Base-by-base conservation (phyloP, 2,113 vertebrate genomes). In the Apus apus region DNA sequence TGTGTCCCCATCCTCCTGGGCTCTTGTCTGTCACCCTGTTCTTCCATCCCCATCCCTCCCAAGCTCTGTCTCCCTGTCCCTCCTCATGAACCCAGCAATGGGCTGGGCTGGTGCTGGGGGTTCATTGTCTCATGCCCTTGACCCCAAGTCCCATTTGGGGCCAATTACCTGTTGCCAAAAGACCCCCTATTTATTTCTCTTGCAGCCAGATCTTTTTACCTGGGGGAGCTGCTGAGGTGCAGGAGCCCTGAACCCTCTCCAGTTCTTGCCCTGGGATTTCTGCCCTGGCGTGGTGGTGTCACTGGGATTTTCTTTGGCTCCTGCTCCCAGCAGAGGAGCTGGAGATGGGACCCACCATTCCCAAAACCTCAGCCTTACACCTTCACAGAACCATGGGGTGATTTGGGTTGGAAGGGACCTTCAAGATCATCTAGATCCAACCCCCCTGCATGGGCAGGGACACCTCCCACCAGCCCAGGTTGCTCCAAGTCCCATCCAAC, bases 211-310 rank as follows among this genome's bases (percentile, higher is more conserved):
- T 16, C 10, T 26, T 5, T 32, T 32, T 58, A 15, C 25, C 10
- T 34, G 20, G 34, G 51, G 61, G 26, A 32, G 70, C 50, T 22
- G 46, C 25, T 51, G 64, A 30, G 19, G 30, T 45, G 8, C 0
- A 48, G 5, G 11, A 57, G 22, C 8, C 1, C 43, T 38, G 25
- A 30, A 5, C 13, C 13, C 32, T 40, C 56, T 34, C 1, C 2
- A 16, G 18, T 54, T 60, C 50, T 53, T 53, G 12, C 50, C 7
- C 62, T 48, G 53, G 67, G 5, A 2, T 54, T 75, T 56, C 70
- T 48, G 74, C 9, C 2, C 25, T 1, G 0, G 2, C 2, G 0
- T 18, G 16, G 0, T 20, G n/a, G 36, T 15, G 6, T 3, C 65
- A 5, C 40, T 21, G 48, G 43, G 26, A 11, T 53, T 72, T 61